These are phyloP conservation scores for Nothobranchius furzeri DNA, from an alignment of 2,113 vertebrate species.

Conservation along the genomic window DNA sequence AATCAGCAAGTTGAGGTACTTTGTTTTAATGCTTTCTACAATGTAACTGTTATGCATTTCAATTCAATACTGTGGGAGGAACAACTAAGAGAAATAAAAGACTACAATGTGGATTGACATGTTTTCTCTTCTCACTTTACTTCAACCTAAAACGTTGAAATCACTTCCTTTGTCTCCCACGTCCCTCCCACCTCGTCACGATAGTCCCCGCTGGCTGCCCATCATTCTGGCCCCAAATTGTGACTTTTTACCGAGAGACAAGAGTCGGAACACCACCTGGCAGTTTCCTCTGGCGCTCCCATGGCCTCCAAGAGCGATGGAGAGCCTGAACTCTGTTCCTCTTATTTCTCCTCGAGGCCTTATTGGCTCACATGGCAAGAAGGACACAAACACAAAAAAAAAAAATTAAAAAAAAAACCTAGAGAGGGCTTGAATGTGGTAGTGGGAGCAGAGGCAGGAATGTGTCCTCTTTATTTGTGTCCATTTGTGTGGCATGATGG, in stretches of 20 bases:
- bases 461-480: conserved; percentile 79
- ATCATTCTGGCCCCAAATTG: conserved; percentile 41
- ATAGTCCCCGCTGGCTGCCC: conserved; percentile 45
- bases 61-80: conserved; percentile 99
- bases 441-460: conserved; percentile 76
- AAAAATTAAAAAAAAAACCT: conserved; percentile 34
- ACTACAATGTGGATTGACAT: conserved; percentile 85
- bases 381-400: neutral
- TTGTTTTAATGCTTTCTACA: conserved; percentile 99
- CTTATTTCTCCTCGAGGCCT: conserved; percentile 53
- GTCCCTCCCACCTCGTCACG: conserved; percentile 9
- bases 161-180: conserved; percentile 12
- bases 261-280: conserved; percentile 70
- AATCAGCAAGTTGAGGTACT: conserved; percentile 99
- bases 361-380: conserved; percentile 58
- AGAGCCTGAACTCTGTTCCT: conserved; percentile 74
- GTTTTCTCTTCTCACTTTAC: conserved; percentile 38
- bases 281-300: conserved; percentile 70
- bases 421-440: conserved; percentile 70
- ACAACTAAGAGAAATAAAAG: conserved; percentile 97
- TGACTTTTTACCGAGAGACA: conserved; percentile 31
- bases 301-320: conserved; percentile 67
- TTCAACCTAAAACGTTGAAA: conserved; percentile 16
- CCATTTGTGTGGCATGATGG: conserved; percentile 82
- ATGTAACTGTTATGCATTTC: conserved; percentile 99